Evolutionary conservation across 1,140 invertebrate species (phyloP).

Genomic region (Amyelois transitella): DNA sequence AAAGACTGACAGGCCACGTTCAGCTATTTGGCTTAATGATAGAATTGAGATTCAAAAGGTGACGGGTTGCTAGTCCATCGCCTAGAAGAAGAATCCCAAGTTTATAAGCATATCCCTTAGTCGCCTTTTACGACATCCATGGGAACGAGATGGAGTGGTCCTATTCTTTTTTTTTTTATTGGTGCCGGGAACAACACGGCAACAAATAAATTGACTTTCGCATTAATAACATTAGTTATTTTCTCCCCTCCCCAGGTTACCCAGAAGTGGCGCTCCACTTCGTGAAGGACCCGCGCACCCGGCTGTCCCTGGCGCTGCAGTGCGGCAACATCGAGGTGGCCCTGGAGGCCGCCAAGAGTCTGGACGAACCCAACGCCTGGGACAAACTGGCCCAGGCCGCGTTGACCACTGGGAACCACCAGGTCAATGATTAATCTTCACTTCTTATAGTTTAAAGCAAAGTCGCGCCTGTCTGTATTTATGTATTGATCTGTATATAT

Average conservation of each 20-base stretch:
- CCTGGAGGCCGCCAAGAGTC: slow-evolving; percentile 92
- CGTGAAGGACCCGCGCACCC: slow-evolving; percentile 99
- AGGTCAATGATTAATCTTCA: slow-evolving; percentile 73
- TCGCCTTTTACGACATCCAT: no score
- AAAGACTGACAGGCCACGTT: no score
- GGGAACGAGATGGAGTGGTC: no score
- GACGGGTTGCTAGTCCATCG: no score
- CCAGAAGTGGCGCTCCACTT: slow-evolving; percentile 99
- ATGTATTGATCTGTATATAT: no score
- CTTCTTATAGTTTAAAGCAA: background rate
- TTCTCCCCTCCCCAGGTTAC: slow-evolving; percentile 80
- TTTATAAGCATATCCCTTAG: no score
- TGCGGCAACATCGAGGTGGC: slow-evolving; percentile 99
- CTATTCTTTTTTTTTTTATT: no score
- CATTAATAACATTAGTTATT: background rate
- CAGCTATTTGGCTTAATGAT: no score
- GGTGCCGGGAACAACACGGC: no score
- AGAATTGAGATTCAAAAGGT: no score
- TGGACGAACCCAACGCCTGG: slow-evolving; percentile 97
- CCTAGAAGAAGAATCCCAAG: no score
- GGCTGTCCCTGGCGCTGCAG: slow-evolving; percentile 96
- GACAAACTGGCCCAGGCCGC: slow-evolving; percentile 97
- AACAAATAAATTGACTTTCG: background rate
- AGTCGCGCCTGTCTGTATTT: no score
- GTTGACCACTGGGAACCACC: slow-evolving; percentile 95